Evolutionary conservation across 2,797 vertebrate genomes (phyloP).

Genomic region (Synanceia verrucosa): DNA sequence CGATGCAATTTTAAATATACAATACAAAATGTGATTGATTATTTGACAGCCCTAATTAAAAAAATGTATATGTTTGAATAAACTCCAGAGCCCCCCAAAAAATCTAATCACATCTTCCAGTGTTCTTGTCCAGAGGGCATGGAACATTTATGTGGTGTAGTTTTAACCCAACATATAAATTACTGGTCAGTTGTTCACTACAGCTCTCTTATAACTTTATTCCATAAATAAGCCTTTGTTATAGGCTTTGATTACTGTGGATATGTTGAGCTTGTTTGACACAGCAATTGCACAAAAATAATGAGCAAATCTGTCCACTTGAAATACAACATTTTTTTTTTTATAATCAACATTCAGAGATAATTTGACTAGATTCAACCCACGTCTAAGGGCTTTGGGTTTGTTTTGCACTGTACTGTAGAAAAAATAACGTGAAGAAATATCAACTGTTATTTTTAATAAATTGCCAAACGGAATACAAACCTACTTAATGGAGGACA

Average conservation of each 20-base stretch:
- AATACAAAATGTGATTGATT: too few relatives aligned
- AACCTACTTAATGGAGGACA: neutral
- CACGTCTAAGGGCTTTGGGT: constrained; percentile 15
- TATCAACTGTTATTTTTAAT: neutral
- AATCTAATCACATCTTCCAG: neutral
- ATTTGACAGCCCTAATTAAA: too few relatives aligned
- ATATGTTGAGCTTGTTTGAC: constrained; percentile 39
- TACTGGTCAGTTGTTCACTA: constrained; percentile 27
- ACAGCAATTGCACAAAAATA: constrained; percentile 61
- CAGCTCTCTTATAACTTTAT: constrained; percentile 24
- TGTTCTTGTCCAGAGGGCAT: neutral
- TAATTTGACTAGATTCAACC: constrained; percentile 32
- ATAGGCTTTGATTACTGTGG: constrained; percentile 3
- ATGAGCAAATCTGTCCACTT: constrained; percentile 53
- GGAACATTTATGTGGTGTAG: neutral
- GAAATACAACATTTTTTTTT: constrained; percentile 14
- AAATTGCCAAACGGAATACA: neutral
- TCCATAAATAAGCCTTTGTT: constrained; percentile 24
- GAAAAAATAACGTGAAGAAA: neutral
- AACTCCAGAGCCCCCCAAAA: neutral
- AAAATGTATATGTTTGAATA: constrained; percentile 11
- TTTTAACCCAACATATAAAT: constrained; percentile 26
- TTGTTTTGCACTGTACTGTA: neutral
- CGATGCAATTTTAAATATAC: too few relatives aligned
- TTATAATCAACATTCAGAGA: neutral